These are phyloP conservation scores for Geotrupes spiniger DNA, from an alignment of 2,888 invertebrate genomes.

Conservation along the genomic window DNA sequence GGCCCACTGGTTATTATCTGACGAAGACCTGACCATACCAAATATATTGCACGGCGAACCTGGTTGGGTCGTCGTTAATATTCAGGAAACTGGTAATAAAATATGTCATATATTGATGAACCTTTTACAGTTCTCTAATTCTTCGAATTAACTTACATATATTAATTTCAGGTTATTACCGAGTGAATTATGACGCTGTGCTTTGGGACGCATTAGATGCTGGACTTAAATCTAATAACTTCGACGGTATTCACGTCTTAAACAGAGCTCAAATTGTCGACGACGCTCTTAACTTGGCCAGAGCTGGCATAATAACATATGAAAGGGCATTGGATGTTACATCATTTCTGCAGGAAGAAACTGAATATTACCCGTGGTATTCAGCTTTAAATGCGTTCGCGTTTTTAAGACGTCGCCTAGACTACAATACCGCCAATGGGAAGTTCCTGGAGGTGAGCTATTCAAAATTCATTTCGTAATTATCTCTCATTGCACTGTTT, in stretches of 20 bases:
- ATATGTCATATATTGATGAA: no score
- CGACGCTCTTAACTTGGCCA: constrained; percentile 74
- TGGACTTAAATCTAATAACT: constrained; percentile 50
- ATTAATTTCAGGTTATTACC: constrained; percentile 57
- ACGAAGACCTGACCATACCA: constrained; percentile 6
- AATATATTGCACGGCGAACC: constrained; percentile 10
- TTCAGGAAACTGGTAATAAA: constrained; percentile 57
- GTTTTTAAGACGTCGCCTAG: constrained; percentile 42
- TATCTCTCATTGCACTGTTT: background rate
- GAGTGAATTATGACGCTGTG: constrained; percentile 61
- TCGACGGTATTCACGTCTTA: constrained; percentile 57
- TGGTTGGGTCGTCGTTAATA: constrained; percentile 60
- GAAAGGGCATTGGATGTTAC: constrained; percentile 62
- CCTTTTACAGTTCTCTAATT: no score
- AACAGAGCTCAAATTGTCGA: constrained; percentile 78
- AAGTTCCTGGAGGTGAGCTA: constrained; percentile 10
- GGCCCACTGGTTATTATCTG: constrained; percentile 32
- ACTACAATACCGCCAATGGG: constrained; percentile 8
- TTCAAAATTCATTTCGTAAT: background rate
- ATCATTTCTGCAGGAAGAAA: constrained; percentile 66
- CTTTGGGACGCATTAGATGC: constrained; percentile 27
- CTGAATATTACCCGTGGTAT: constrained; percentile 76
- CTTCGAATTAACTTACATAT: no score
- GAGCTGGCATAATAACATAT: constrained; percentile 62
- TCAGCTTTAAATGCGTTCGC: constrained; percentile 56